These are phyloP conservation scores for Alsophila aescularia DNA, from an alignment of 2,888 invertebrate genomes.

Conservation along the genomic window DNA sequence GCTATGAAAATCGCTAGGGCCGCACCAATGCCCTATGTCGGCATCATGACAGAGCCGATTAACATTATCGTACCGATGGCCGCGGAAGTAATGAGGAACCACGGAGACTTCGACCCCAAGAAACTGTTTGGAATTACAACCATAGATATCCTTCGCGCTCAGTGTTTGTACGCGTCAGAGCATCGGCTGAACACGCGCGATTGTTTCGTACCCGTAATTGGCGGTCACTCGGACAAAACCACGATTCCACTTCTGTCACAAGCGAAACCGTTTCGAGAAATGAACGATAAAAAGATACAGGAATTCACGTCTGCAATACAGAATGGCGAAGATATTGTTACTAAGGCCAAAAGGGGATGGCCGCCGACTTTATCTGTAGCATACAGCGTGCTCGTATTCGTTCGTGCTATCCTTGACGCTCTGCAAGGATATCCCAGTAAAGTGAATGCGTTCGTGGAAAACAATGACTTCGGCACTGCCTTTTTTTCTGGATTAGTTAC, in stretches of 20 bases:
- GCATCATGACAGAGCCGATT: conserved; percentile 75
- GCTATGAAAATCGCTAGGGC: conserved; percentile 55
- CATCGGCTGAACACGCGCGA: conserved; percentile 86
- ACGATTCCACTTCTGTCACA: conserved; percentile 91
- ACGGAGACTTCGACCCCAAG: conserved; percentile 84
- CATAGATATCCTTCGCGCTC: conserved; percentile 89
- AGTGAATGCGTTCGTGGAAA: conserved; percentile 64
- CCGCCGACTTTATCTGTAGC: conserved; percentile 86
- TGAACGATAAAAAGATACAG: conserved; percentile 68
- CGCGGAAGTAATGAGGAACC: conserved; percentile 66
- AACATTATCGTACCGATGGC: conserved; percentile 75
- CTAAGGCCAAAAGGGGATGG: conserved; percentile 86
- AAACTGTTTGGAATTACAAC: conserved; percentile 90
- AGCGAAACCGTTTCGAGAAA: conserved; percentile 82
- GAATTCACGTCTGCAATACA: conserved; percentile 72
- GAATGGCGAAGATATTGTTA: conserved; percentile 86
- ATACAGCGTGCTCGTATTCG: conserved; percentile 85
- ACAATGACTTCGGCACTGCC: conserved; percentile 69
- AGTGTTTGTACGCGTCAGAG: conserved; percentile 88
- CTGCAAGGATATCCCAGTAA: conserved; percentile 52
- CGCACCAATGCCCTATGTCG: conserved; percentile 66
- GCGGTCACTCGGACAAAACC: conserved; percentile 90
- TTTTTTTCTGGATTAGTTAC: conserved; percentile 63
- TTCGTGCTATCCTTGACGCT: conserved; percentile 81
- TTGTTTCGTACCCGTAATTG: conserved; percentile 89